These are phyloP conservation scores for Clarias magur DNA, from an alignment of 2,113 vertebrate species.

Conservation along the genomic window DNA sequence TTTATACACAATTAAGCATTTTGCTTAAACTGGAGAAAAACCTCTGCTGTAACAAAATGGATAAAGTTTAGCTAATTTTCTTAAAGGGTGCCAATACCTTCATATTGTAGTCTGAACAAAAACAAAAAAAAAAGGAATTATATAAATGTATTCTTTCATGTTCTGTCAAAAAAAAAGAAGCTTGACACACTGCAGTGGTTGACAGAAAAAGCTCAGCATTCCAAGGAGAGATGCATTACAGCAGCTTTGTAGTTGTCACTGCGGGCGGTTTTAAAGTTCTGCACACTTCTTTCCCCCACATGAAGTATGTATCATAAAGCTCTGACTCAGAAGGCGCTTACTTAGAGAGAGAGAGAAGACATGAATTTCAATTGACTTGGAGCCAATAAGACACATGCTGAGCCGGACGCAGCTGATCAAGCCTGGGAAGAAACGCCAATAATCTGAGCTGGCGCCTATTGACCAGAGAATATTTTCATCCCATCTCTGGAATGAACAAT, in stretches of 20 bases:
- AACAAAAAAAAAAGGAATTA: not conserved
- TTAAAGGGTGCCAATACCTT: not conserved
- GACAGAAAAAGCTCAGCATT: not conserved
- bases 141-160: not conserved
- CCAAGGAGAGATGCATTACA: not conserved
- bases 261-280: not conserved
- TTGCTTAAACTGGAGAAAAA: not conserved
- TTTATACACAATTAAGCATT: not conserved
- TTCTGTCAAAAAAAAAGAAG: not conserved
- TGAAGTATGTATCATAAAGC: conserved; percentile 1
- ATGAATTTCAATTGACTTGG: conserved; percentile 27
- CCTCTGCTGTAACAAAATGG: not conserved
- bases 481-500: not conserved
- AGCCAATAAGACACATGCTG: not conserved
- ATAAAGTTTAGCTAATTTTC: no score
- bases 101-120: not conserved
- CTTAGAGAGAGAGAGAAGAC: not conserved
- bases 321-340: conserved; percentile 33
- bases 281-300: not conserved
- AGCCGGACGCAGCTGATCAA: not conserved
- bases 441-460: conserved; percentile 1
- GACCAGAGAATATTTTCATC: not conserved
- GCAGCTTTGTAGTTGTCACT: conserved; percentile 4
- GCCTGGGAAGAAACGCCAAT: not conserved
- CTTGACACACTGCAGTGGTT: not conserved